Evolutionary conservation across 2,888 invertebrate species (phyloP), one percentile per base, ranked within the genome.

Genomic region (Acanthococcus lagerstroemiae): DNA sequence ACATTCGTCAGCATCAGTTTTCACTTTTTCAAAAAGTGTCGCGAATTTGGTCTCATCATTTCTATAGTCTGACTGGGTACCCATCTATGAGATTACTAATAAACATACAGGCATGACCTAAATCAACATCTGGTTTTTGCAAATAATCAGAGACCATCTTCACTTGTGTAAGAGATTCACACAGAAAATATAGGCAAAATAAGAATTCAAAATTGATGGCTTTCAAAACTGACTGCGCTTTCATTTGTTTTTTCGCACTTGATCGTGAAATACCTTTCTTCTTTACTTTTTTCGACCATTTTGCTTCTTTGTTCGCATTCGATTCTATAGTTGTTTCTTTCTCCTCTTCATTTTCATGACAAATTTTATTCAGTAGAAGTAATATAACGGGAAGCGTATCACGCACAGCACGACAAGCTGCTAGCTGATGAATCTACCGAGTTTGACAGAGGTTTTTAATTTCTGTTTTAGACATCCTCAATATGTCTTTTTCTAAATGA

Each of bases 141-240:
- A 65, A 12, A 65, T 55, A 65, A 65, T 55, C 45, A 30, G 44
- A 65, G 21, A 65, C 45, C 52, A 44, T 65, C 54, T 65, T 55
- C 27, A 48, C 50, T 45, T 60, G n/a, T 30, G 55, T 26, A 24
- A 58, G 46, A 45, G 46, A 26, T 45, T 58, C 46, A 58, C 58
- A 58, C 37, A 57, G 45, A 15, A 58, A 17, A 46, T 46, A n/a
- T 37, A 37, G 27, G 24, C 30, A 52, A 52, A 50, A 27, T 19
- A 30, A 24, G 30, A 52, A 61, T 52, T 61, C 52, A 61, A 61
- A 61, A 61, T 52, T 30, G 22, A 61, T 30, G 37, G 27, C 22
- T 9, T n/a, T 15, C 12, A 52, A 61, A 60, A 60, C 26, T 1
- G 52, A 61, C 48, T 60, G 25, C 19, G 25, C 45, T 2, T 65